These are phyloP conservation scores for Gambusia holbrooki DNA, from an alignment of 2,113 vertebrate species.

Conservation along the genomic window DNA sequence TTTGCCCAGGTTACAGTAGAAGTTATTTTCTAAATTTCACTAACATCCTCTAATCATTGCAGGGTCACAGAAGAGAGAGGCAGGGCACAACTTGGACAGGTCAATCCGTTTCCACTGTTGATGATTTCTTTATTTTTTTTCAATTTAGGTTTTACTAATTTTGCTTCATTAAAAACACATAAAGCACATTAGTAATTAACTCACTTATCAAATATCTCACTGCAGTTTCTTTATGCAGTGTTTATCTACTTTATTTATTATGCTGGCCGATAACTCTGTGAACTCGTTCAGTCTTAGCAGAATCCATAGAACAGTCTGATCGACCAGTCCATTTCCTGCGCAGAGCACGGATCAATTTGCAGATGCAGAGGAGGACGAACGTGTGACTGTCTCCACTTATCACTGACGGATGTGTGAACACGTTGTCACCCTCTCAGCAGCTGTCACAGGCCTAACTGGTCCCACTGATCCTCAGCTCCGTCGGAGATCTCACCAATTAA, in stretches of 20 bases:
- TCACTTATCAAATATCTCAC: neutral
- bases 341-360: neutral
- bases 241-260: neutral
- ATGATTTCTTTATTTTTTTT: no score
- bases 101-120: no score
- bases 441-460: neutral
- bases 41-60: no score
- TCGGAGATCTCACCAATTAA: constrained; percentile 6
- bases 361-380: neutral
- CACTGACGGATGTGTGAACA: neutral
- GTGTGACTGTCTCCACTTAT: neutral
- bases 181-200: neutral
- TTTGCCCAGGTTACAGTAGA: no score
- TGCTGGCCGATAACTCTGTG: neutral
- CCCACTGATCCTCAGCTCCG: neutral
- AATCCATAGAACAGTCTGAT: neutral
- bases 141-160: neutral
- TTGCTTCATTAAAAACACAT: neutral
- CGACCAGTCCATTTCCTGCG: neutral
- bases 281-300: neutral
- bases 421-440: neutral
- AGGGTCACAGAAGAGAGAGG: no score
- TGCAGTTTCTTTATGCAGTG: neutral
- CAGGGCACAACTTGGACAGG: no score
- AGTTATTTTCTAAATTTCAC: no score